A percentile compares a stretch with the other conserved stretches of the same genome.
phyloP scores from a whole-genome alignment of 2,113 vertebrate genomes.

The Hypomesus transpacificus region DNA sequence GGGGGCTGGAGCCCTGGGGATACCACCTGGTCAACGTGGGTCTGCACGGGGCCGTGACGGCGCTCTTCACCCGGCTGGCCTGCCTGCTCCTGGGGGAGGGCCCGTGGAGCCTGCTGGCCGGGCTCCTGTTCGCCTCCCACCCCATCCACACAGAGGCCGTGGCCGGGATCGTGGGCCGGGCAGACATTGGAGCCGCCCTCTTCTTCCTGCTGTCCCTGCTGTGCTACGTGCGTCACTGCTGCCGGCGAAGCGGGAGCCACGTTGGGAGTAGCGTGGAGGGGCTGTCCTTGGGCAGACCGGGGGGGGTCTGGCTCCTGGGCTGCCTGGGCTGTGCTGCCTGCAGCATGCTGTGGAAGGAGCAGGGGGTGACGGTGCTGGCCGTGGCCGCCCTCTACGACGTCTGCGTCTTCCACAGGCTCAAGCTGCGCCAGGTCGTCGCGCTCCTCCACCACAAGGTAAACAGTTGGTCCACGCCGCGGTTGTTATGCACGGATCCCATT shows the following conservation, averaged over 20 bases:
- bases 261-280: constrained; percentile 44
- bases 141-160: constrained; percentile 96
- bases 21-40: constrained; percentile 92
- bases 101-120: constrained; percentile 88
- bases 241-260: constrained; percentile 48
- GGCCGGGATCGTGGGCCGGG: constrained; percentile 90
- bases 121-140: constrained; percentile 91
- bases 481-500: constrained; percentile 15
- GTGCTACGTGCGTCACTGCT: constrained; percentile 88
- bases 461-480: constrained; percentile 1
- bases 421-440: constrained; percentile 79
- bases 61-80: constrained; percentile 88
- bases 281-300: constrained; percentile 40
- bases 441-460: constrained; percentile 85
- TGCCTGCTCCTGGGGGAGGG: constrained; percentile 86
- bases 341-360: constrained; percentile 99
- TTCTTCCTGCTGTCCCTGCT: constrained; percentile 93
- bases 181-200: constrained; percentile 90
- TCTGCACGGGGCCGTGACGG: constrained; percentile 84
- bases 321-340: constrained; percentile 83
- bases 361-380: constrained; percentile 93
- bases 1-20: constrained; percentile 92
- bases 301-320: constrained; percentile 83
- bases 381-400: constrained; percentile 89
- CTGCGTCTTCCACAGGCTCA: constrained; percentile 88